These are phyloP conservation scores for Rosalia funebris DNA, from an alignment of 2,888 invertebrate species.

Conservation along the genomic window DNA sequence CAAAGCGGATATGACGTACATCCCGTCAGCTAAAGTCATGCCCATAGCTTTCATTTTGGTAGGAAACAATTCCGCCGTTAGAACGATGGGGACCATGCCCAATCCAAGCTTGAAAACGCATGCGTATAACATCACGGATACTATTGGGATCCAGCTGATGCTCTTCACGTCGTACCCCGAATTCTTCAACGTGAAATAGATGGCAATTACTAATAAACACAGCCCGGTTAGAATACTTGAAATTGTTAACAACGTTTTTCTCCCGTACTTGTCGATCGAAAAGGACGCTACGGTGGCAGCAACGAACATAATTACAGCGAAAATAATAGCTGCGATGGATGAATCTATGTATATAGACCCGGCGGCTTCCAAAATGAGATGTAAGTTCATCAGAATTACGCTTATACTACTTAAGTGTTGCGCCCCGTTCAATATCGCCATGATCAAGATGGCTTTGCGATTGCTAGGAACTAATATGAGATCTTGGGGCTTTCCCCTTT, in stretches of 20 bases:
- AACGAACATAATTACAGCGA: conserved; percentile 55
- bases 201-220: conserved; percentile 53
- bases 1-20: conserved; percentile 57
- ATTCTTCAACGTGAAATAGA: conserved; percentile 57
- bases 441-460: conserved; percentile 57
- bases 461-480: conserved; percentile 57
- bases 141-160: conserved; percentile 51
- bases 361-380: conserved; percentile 55
- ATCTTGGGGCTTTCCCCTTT: conserved; percentile 57
- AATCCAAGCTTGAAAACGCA: conserved; percentile 58
- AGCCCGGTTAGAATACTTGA: conserved; percentile 55
- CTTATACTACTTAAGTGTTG: conserved; percentile 61
- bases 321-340: conserved; percentile 52
- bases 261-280: conserved; percentile 55
- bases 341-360: conserved; percentile 51
- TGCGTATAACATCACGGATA: conserved; percentile 59
- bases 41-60: conserved; percentile 61
- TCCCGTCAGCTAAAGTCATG: conserved; percentile 59
- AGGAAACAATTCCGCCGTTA: conserved; percentile 61
- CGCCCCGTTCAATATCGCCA: conserved; percentile 57
- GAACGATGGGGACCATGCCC: conserved; percentile 60
- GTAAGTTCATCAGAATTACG: conserved; percentile 61
- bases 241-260: conserved; percentile 51
- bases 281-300: conserved; percentile 51
- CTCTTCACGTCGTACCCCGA: conserved; percentile 45